Base-by-base conservation (phyloP, 2,888 invertebrate species). In the Chironomus riparius region DNA sequence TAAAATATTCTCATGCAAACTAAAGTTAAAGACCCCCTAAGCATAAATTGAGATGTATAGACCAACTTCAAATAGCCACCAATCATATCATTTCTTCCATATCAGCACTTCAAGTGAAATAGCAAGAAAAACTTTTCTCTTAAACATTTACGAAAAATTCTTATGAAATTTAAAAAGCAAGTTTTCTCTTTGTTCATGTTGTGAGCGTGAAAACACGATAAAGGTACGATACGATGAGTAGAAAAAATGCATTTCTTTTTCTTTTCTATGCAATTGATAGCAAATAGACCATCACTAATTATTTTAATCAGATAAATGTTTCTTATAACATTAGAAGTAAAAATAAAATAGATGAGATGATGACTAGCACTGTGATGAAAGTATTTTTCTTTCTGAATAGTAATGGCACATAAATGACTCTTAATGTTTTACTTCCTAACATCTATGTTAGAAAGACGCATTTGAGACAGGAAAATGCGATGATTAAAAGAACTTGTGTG, bases 231-330 rank as follows among this genome's bases (percentile, higher is more conserved):
- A 7, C 56, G 56, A 56, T 56, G 18, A n/a, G 10, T 70, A 50
- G 22, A 70, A 50, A 38, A 38, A 56, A 15, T 56, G 56, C 56
- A 56, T 56, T 56, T 56, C 56, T 56, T 56, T 56, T 56, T 18
- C 3, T 18, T 56, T 56, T 56, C 56, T 56, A 50, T 70, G 47
- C 70, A 70, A 70, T 70, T 28, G 76, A 68, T 68, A 65, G 4
- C 73, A 76, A 76, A 76, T 76, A 76, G 76, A 76, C 76, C 76
- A 56, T 15, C 76, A 76, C 76, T 69, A 76, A 76, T 69, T 76
- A 18, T 62, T 68, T 38, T 48, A 48, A 74, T 74, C 68, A 68
- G 68, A 50, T 76, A 68, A 48, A 15, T 56, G 38, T 38, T 38
- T 38, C 38, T n/a, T 28, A 28, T 28, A 38, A 10, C 7, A 38